phyloP scores from a whole-genome alignment of 2,888 invertebrate genomes.

The Eupithecia tripunctaria region DNA sequence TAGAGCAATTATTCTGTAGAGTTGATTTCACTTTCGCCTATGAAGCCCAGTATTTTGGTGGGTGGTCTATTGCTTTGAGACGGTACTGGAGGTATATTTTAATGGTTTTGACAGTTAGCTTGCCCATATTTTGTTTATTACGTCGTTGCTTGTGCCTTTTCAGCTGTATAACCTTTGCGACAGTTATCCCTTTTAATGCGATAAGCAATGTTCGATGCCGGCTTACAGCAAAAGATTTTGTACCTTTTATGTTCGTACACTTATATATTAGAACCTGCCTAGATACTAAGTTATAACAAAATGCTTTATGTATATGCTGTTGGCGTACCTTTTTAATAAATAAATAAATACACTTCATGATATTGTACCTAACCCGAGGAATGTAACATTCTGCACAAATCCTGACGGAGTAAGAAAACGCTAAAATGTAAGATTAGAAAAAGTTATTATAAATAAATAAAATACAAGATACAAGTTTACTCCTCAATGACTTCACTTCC shows the following conservation, averaged over 20 bases:
- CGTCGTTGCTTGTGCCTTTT: not conserved
- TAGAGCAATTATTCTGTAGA: constrained; percentile 52
- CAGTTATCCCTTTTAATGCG: not conserved
- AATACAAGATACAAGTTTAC: too few species aligned
- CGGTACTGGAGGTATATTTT: not conserved
- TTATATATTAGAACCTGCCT: too few species aligned
- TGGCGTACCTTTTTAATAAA: too few species aligned
- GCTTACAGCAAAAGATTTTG: not conserved
- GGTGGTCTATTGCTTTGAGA: constrained; percentile 51
- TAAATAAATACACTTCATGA: too few species aligned
- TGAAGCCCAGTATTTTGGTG: constrained; percentile 34
- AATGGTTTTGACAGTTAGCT: not conserved
- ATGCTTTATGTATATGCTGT: too few species aligned
- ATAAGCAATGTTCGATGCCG: not conserved
- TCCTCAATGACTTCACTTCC: not conserved
- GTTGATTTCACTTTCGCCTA: constrained; percentile 43
- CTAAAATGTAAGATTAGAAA: too few species aligned
- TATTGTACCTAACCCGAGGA: too few species aligned
- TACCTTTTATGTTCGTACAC: too few species aligned
- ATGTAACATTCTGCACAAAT: too few species aligned
- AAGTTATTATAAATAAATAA: too few species aligned
- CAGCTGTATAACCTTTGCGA: not conserved
- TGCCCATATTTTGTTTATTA: not conserved
- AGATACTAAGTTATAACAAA: too few species aligned
- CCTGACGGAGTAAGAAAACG: too few species aligned